These are phyloP conservation scores for Anomalospiza imberbis DNA, from an alignment of 2,797 vertebrate species.

Conservation along the genomic window DNA sequence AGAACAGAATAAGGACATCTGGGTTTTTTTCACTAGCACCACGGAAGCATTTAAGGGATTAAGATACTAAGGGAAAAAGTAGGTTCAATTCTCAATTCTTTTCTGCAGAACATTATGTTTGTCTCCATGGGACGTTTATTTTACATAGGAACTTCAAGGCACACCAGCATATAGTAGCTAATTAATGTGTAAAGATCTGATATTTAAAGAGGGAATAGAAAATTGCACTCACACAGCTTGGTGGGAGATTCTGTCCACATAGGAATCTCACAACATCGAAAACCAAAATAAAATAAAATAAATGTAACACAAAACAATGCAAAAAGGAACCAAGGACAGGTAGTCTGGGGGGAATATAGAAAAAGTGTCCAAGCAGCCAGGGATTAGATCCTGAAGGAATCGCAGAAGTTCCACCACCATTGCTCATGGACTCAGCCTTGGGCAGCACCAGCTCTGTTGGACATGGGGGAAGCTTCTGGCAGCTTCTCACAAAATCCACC, in stretches of 20 bases:
- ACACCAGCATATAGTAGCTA: neutral
- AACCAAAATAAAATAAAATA: neutral
- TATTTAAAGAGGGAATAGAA: neutral
- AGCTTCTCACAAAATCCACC: neutral
- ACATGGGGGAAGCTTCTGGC: rapidly evolving
- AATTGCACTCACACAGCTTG: neutral
- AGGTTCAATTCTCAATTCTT: neutral
- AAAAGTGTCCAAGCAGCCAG: neutral
- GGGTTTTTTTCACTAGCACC: neutral
- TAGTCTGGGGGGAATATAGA: neutral
- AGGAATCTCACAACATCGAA: neutral
- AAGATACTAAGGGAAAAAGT: neutral
- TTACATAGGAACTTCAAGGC: neutral
- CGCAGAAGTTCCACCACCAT: rapidly evolving
- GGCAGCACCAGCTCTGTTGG: rapidly evolving
- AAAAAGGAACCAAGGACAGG: neutral
- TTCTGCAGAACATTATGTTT: neutral
- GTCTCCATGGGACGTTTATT: neutral
- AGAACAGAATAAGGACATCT: neutral
- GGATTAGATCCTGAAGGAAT: neutral
- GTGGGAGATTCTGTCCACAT: neutral
- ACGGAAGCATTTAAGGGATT: neutral
- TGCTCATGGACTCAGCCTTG: neutral
- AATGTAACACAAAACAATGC: neutral
- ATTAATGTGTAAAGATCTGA: neutral